phyloP scores from a whole-genome alignment of 2,888 invertebrate genomes.

The Conus canariensis region DNA sequence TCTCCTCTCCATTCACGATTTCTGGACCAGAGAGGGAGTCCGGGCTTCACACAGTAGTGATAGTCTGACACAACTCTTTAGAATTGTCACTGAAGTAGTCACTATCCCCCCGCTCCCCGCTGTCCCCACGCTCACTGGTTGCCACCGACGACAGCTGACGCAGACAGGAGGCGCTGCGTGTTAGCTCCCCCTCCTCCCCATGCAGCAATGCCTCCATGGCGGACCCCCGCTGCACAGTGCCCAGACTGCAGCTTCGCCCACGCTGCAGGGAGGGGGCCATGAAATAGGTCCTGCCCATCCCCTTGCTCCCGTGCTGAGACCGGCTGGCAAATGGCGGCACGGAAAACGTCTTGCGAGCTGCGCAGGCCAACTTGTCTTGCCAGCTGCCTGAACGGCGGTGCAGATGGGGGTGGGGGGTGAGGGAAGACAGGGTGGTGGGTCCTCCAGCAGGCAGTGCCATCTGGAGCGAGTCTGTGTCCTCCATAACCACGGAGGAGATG shows the following conservation, averaged over 20 bases:
- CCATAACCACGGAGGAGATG: slow-evolving; percentile 86
- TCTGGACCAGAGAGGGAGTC: no score
- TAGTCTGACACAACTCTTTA: slow-evolving; percentile 63
- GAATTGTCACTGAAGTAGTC: slow-evolving; percentile 72
- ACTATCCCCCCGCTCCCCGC: slow-evolving; percentile 56
- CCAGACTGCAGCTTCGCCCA: slow-evolving; percentile 48
- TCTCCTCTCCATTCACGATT: no score
- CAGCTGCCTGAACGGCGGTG: slow-evolving; percentile 43
- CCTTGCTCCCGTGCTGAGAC: neutral
- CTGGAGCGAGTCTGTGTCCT: slow-evolving; percentile 84
- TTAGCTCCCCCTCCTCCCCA: slow-evolving; percentile 29
- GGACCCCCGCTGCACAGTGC: slow-evolving; percentile 47
- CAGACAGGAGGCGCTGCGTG: slow-evolving; percentile 38
- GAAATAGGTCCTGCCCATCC: neutral
- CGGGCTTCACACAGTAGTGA: neutral
- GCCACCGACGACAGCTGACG: slow-evolving; percentile 43
- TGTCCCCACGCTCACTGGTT: slow-evolving; percentile 48
- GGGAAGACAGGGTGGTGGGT: slow-evolving; percentile 49
- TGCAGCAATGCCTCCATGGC: slow-evolving; percentile 29
- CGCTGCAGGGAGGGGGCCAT: slow-evolving; percentile 2
- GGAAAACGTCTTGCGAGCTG: slow-evolving; percentile 58
- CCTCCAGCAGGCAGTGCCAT: slow-evolving; percentile 64
- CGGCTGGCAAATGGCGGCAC: slow-evolving; percentile 48
- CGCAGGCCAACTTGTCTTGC: slow-evolving; percentile 50
- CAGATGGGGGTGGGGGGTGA: slow-evolving; percentile 27